Conservation (phyloP, 2,797 vertebrate species). For the Sebastes nivosus region DNA sequence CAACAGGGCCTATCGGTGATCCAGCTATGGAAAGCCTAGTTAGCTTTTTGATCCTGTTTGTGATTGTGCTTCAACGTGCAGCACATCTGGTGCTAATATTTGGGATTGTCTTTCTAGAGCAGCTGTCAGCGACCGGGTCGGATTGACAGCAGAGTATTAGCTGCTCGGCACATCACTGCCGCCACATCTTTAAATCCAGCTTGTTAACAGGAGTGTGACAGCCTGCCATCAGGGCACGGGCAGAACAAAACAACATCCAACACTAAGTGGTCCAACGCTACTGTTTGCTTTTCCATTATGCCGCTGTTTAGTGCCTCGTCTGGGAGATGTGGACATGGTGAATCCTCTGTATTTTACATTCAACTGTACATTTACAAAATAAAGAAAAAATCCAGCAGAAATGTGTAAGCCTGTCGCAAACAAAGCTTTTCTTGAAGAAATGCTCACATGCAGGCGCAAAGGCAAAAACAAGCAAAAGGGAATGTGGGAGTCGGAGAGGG, state of each 20-base stretch:
- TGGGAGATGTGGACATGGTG: conserved; percentile 12
- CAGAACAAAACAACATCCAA: conserved; percentile 49
- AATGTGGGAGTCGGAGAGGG: conserved; percentile 41
- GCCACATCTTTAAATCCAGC: conserved; percentile 73
- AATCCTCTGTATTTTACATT: conserved; percentile 13
- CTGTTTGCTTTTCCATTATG: conserved; percentile 25
- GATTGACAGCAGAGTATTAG: conserved; percentile 76
- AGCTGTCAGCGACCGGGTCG: conserved; percentile 67
- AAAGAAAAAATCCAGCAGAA: background rate
- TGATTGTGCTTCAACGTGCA: conserved; percentile 36
- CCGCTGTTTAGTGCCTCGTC: conserved; percentile 3
- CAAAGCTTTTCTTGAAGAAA: conserved; percentile 35
- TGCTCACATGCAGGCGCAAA: conserved; percentile 13
- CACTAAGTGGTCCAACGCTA: background rate
- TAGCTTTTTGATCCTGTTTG: conserved; percentile 69
- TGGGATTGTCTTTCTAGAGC: conserved; percentile 70
- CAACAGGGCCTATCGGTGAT: conserved; percentile 57
- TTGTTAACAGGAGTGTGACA: conserved; percentile 72
- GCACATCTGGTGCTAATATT: conserved; percentile 79
- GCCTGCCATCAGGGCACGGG: conserved; percentile 48
- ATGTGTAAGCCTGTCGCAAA: conserved; percentile 18
- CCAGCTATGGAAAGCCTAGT: conserved; percentile 46
- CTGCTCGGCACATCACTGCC: conserved; percentile 55
- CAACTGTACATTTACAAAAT: background rate
- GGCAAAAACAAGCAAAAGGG: conserved; percentile 41